Conservation (phyloP, 2,888 invertebrate genomes). For the Frankliniella fusca region DNA sequence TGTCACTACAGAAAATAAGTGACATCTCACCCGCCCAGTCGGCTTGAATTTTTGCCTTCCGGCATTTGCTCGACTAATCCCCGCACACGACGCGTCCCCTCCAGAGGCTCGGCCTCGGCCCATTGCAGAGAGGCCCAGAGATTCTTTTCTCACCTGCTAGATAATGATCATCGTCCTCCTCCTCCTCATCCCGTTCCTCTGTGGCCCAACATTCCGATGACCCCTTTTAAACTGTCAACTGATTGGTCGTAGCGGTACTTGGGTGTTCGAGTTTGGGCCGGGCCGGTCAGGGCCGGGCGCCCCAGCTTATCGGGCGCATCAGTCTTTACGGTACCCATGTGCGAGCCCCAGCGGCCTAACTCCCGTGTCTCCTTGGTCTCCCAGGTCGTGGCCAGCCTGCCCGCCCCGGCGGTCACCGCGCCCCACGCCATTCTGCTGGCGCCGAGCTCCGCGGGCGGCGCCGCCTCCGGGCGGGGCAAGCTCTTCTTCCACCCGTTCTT, state of each 20-base stretch:
- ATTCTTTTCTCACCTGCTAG: too few species aligned
- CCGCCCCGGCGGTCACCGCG: not conserved
- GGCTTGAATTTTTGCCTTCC: too few species aligned
- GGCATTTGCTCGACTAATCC: too few species aligned
- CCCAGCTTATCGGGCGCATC: not conserved
- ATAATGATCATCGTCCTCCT: not conserved
- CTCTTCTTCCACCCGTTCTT: constrained; percentile 24
- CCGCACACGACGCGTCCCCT: too few species aligned
- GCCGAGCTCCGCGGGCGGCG: not conserved
- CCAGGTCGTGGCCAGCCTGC: constrained; percentile 7
- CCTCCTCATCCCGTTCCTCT: not conserved
- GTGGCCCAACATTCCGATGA: not conserved
- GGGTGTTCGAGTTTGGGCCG: not conserved
- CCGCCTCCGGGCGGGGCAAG: not conserved
- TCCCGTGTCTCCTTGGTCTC: not conserved
- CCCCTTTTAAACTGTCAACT: constrained; percentile 2
- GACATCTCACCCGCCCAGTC: too few species aligned
- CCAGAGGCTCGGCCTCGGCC: too few species aligned
- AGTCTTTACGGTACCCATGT: not conserved
- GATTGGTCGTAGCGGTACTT: not conserved
- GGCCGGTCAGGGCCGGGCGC: too few species aligned
- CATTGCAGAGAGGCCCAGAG: too few species aligned
- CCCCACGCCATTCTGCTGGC: not conserved
- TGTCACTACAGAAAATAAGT: too few species aligned
- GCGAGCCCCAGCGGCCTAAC: too few species aligned